Percentiles rank a stretch among this genome's conserved stretches.
phyloP scores from a whole-genome alignment of 35 echinoderm and acorn worm genomes.

The Diadema setosum region DNA sequence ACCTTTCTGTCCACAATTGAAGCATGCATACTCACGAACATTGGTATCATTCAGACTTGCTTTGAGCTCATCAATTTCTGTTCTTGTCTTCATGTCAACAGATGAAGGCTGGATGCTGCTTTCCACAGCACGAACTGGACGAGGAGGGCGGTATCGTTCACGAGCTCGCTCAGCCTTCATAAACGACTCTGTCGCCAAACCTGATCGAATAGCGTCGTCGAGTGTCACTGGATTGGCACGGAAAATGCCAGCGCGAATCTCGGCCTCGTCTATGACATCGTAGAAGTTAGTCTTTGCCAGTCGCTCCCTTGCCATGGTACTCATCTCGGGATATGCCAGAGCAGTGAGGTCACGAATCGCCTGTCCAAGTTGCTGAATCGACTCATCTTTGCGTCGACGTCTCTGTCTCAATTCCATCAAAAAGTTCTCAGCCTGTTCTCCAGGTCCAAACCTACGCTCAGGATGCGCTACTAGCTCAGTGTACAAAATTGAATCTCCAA shows the following conservation, averaged over 20 bases:
- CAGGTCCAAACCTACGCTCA: too few species aligned
- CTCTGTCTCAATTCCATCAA: conserved; percentile 7
- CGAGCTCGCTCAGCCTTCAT: not conserved
- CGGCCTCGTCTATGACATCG: conserved; percentile 21
- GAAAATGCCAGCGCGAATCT: conserved; percentile 20
- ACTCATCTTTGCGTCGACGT: not conserved
- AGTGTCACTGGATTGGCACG: not conserved
- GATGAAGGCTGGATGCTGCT: not conserved
- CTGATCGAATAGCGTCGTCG: conserved; percentile 6
- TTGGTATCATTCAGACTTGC: too few species aligned
- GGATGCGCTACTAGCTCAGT: too few species aligned
- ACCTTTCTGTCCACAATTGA: not conserved
- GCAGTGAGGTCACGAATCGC: not conserved
- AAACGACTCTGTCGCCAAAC: not conserved
- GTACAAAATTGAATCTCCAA: too few species aligned
- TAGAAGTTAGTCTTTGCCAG: conserved; percentile 26
- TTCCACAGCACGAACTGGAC: not conserved
- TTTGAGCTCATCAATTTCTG: not conserved
- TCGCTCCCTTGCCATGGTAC: not conserved
- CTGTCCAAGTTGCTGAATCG: conserved; percentile 24
- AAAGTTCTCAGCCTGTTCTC: too few species aligned
- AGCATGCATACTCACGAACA: too few species aligned
- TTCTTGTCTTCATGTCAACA: not conserved
- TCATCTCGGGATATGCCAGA: conserved; percentile 20
- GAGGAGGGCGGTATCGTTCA: not conserved